Conservation (phyloP, 2,888 invertebrate genomes). For the Luperina nickerlii region DNA sequence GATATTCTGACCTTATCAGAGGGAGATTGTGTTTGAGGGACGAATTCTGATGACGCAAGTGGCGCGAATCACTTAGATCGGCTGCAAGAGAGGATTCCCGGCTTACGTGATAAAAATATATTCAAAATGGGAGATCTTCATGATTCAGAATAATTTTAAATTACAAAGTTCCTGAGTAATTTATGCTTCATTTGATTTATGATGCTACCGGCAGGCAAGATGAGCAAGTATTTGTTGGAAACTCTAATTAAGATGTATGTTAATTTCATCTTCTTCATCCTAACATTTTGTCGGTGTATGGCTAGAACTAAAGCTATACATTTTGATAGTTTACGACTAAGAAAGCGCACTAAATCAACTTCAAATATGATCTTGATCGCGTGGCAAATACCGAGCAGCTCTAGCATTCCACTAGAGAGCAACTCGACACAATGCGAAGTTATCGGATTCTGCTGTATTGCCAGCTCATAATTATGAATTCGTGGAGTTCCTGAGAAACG, state of each 20-base stretch:
- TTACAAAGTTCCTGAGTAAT: constrained; percentile 44
- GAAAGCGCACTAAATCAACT: constrained; percentile 36
- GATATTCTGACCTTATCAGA: constrained; percentile 89
- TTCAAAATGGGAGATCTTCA: constrained; percentile 49
- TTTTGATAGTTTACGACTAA: constrained; percentile 13
- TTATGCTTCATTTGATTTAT: constrained; percentile 57
- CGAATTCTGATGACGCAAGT: constrained; percentile 83
- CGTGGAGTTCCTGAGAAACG: constrained; percentile 3
- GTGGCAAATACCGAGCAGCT: constrained; percentile 28
- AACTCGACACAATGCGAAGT: constrained; percentile 42
- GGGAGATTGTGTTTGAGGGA: constrained; percentile 87
- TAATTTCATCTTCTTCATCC: constrained; percentile 20
- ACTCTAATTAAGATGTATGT: constrained; percentile 36
- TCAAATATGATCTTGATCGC: constrained; percentile 37
- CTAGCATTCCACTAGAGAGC: constrained; percentile 36
- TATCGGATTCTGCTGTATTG: constrained; percentile 29
- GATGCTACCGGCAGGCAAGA: constrained; percentile 28
- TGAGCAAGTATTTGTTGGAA: constrained; percentile 31
- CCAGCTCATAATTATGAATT: constrained; percentile 23
- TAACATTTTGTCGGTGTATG: background rate
- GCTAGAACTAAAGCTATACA: constrained; percentile 17
- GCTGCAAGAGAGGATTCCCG: constrained; percentile 65
- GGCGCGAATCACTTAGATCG: constrained; percentile 75
- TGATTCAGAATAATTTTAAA: constrained; percentile 40
- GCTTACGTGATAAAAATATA: constrained; percentile 71